Evolutionary conservation across 2,113 vertebrate species (phyloP).

Genomic region (Setophaga coronata): DNA sequence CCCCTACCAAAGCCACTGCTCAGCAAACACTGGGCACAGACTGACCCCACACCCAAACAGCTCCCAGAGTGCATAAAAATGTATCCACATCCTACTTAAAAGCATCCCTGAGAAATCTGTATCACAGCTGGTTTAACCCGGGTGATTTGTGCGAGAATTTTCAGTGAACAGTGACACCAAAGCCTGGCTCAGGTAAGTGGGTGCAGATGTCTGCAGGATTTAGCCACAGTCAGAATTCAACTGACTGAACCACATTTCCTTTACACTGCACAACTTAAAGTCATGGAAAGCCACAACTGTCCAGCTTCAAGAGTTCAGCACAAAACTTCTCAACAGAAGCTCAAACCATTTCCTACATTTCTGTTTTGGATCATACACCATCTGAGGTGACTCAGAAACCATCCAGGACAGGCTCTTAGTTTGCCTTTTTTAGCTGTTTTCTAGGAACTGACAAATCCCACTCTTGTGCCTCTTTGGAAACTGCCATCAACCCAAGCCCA

Average conservation of each 20-base stretch:
- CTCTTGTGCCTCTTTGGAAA: not conserved
- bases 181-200: not conserved
- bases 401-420: not conserved
- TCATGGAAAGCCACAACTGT: rapidly evolving
- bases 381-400: not conserved
- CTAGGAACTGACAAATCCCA: not conserved
- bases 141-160: not conserved
- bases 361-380: not conserved
- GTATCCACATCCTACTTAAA: not conserved
- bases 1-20: not conserved
- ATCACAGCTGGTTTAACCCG: not conserved
- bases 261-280: not conserved
- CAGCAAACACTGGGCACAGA: not conserved
- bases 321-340: not conserved
- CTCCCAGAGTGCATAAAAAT: not conserved
- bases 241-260: not conserved
- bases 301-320: not conserved
- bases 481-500: not conserved
- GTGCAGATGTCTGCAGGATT: not conserved
- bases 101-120: not conserved
- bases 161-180: not conserved
- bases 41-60: not conserved
- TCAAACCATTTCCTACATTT: not conserved
- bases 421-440: not conserved
- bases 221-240: not conserved